Base-by-base conservation (phyloP, 1,140 invertebrate species). In the Dendroctonus valens region DNA sequence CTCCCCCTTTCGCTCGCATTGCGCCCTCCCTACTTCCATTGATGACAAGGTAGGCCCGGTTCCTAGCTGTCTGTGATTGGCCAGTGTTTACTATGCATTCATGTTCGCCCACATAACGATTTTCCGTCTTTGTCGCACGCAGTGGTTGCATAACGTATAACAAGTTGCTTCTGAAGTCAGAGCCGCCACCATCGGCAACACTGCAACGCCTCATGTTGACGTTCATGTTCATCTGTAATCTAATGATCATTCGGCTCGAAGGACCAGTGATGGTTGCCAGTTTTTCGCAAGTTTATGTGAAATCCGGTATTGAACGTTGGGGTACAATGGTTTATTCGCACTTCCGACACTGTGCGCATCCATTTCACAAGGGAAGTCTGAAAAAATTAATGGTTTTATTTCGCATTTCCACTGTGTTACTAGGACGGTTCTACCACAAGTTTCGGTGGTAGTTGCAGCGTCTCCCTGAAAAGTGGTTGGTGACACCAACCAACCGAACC, bases 31-130 rank as follows among this genome's bases (percentile, higher is more conserved):
- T 69, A 73, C 77, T 73, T 74, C 76, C 77, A 79, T 79, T 79
- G 77, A 79, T 79, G 77, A 79, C 75, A 78, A 77, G 77, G 74
- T 76, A 77, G 76, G 76, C 74, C 75, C 70, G 75, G 71, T 74
- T 73, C 73, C 71, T 69, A 71, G 67, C 67, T 69, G 70, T 69
- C 69, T 72, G 68, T 72, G 71, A 78, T 78, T 78, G 77, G 77
- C 71, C 67, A 67, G 59, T 69, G 70, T 70, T 70, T 72, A 73
- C 68, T 69, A 69, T 75, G 69, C 70, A 70, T 73, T 75, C 72
- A 72, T 74, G 73, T 69, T 69, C 70, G 70, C 72, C 71, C 72
- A 69, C 69, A 67, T 67, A 65, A 58, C 58, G 55, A 67, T 70
- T 59, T 66, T 67, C 72, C 65, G 65, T 75, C 73, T 71, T 69